Percentiles rank a stretch among this genome's conserved stretches.
Conservation (phyloP, 2,113 vertebrate genomes). For the Odocoileus virginianus region DNA sequence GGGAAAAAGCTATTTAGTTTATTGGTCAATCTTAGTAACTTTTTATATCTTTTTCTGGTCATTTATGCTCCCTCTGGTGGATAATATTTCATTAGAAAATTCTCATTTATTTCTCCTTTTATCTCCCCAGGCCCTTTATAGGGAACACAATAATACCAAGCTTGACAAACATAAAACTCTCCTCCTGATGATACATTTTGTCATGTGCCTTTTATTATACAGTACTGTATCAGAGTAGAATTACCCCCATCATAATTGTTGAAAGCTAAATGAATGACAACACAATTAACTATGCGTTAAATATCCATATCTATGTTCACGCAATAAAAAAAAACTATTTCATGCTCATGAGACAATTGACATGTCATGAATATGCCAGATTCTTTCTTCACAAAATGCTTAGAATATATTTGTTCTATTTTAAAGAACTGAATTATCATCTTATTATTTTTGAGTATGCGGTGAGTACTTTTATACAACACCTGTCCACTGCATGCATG, state of each 20-base stretch:
- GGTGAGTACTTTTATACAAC: neutral
- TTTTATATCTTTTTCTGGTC: neutral
- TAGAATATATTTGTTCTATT: neutral
- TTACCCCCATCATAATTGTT: neutral
- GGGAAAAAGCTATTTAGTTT: neutral
- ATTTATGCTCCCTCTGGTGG: neutral
- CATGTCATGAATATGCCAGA: neutral
- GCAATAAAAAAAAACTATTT: neutral
- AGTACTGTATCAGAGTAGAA: neutral
- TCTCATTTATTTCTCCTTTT: neutral
- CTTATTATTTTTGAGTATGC: neutral
- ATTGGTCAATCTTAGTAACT: neutral
- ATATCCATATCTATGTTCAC: neutral
- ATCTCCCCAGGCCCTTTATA: neutral
- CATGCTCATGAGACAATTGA: neutral
- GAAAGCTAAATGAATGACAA: neutral
- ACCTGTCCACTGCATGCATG: neutral
- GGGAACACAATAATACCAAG: neutral
- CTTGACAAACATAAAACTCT: neutral
- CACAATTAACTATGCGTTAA: neutral
- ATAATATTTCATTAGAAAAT: neutral
- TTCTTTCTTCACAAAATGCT: neutral
- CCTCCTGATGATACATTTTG: neutral
- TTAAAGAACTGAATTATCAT: neutral
- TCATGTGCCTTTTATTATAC: neutral